Evolutionary conservation across 2,113 vertebrate species (phyloP).

Genomic region (Cisticola juncidis): DNA sequence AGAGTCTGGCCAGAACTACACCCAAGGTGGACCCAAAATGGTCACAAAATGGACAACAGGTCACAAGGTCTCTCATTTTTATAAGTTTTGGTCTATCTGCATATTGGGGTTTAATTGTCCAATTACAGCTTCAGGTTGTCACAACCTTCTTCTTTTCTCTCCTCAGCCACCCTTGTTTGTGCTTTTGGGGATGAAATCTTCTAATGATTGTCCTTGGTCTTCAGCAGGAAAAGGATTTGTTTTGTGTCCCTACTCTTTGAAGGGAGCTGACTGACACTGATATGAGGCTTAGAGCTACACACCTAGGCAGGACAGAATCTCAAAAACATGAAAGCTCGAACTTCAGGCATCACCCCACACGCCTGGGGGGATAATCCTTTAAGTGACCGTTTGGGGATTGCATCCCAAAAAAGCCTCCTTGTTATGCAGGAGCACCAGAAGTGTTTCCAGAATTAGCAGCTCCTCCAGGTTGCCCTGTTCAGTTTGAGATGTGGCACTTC

Average conservation of each 20-base stretch:
- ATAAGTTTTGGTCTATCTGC: not conserved
- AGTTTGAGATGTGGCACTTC: conserved; percentile 60
- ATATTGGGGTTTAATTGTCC: not conserved
- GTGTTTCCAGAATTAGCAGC: conserved; percentile 71
- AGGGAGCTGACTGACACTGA: no score
- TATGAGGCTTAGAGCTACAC: not conserved
- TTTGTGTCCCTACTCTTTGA: not conserved
- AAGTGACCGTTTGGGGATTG: not conserved
- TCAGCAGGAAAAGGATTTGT: not conserved
- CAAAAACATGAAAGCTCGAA: not conserved
- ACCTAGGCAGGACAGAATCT: not conserved
- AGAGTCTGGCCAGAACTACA: not conserved
- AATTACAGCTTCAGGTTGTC: not conserved
- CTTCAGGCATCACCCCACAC: not conserved
- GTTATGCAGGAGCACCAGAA: conserved; percentile 48
- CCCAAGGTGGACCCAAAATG: not conserved
- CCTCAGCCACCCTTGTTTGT: not conserved
- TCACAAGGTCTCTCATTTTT: rapidly evolving
- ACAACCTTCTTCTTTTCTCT: not conserved
- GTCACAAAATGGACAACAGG: not conserved
- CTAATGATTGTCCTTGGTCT: not conserved
- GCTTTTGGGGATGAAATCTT: not conserved
- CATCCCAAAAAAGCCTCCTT: conserved; percentile 25
- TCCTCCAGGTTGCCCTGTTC: conserved; percentile 64
- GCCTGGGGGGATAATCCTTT: not conserved